Percentiles rank a stretch among this genome's conserved stretches.
These are phyloP conservation scores for Sarcophaga variegata DNA, from an alignment of 2,888 invertebrate species.

Conservation along the genomic window DNA sequence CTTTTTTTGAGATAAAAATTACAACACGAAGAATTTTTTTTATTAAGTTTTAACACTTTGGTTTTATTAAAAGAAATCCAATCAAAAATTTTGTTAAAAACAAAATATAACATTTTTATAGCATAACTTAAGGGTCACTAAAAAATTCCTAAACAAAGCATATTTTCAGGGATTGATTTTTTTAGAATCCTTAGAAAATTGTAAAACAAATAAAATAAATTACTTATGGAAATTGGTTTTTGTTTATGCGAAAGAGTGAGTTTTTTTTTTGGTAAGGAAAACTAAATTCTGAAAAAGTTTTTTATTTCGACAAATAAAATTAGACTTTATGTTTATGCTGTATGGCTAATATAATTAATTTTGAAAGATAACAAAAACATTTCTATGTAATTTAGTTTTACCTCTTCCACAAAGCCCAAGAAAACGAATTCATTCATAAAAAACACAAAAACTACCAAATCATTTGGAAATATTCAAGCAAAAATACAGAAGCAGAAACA, in stretches of 20 bases:
- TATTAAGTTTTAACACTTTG: constrained; percentile 1
- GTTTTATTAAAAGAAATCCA: background rate
- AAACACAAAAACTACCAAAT: no score
- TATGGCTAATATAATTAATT: no score
- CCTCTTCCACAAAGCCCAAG: no score
- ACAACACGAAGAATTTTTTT: background rate
- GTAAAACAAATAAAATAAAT: background rate
- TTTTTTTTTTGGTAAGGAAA: background rate
- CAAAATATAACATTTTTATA: background rate
- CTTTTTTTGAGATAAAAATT: background rate
- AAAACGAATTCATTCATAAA: no score
- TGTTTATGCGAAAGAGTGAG: background rate
- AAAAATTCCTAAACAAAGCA: constrained; percentile 3
- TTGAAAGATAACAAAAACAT: no score
- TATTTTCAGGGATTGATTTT: constrained; percentile 19
- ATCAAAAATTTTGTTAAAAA: background rate
- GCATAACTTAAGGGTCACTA: constrained; percentile 9
- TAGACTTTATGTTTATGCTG: no score
- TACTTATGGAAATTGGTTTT: background rate
- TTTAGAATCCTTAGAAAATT: background rate
- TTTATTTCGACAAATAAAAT: no score
- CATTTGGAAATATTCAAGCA: no score
- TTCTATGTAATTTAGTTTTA: no score
- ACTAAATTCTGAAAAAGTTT: no score
- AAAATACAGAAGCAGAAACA: no score